These are phyloP conservation scores for Taurulus bubalis DNA, from an alignment of 2,113 vertebrate genomes.

Conservation along the genomic window DNA sequence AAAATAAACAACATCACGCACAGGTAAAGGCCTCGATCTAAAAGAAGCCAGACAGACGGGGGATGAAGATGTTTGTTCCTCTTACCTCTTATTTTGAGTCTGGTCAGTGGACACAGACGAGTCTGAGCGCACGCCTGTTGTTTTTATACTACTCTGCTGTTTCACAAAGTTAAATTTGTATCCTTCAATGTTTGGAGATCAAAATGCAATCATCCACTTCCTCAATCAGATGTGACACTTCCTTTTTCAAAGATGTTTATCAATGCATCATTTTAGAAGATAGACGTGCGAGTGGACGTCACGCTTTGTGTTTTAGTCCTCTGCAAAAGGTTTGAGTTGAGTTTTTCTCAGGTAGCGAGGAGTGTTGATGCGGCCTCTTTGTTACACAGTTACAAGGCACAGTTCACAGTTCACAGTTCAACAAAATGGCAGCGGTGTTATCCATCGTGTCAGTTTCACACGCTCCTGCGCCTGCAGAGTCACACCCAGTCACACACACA, in stretches of 20 bases:
- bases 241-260: conserved; percentile 31
- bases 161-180: neutral
- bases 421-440: rapidly evolving
- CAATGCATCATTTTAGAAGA: neutral
- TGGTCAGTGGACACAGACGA: neutral
- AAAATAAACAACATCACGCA: neutral
- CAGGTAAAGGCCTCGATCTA: neutral
- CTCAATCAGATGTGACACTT: conserved; percentile 31
- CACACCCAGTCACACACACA: neutral
- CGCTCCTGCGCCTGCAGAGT: rapidly evolving
- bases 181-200: too few species aligned
- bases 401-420: too few species aligned
- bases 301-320: neutral
- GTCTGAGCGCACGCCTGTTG: neutral
- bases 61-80: neutral
- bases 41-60: neutral
- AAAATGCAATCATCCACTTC: conserved; percentile 35
- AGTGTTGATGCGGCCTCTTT: neutral
- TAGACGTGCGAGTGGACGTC: neutral
- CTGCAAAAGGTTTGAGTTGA: neutral
- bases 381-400: neutral
- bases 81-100: neutral
- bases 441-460: conserved; percentile 15
- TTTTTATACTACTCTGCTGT: neutral
- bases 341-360: neutral